phyloP scores from a whole-genome alignment of 2,888 invertebrate genomes.

The Dasypogon diadema region DNA sequence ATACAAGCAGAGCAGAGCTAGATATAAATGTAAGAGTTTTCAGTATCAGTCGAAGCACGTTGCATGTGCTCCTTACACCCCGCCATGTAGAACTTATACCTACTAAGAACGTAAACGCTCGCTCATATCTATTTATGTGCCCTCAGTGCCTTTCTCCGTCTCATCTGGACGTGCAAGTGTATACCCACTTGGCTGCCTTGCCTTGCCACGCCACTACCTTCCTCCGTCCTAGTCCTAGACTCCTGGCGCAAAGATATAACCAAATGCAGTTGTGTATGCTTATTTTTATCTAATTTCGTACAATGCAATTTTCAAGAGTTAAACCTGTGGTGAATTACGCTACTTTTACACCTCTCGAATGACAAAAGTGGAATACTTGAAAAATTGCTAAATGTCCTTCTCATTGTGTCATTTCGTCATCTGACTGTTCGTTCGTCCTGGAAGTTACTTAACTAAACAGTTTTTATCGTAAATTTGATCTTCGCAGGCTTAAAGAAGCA shows the following conservation, averaged over 20 bases:
- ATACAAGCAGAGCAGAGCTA: conserved; percentile 46
- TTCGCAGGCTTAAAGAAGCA: conserved; percentile 46
- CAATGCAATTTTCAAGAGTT: conserved; percentile 51
- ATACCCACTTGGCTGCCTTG: background rate
- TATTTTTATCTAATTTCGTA: conserved; percentile 50
- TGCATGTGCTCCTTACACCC: conserved; percentile 43
- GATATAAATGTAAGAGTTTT: conserved; percentile 50
- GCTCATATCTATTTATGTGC: conserved; percentile 50
- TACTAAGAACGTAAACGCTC: conserved; percentile 36
- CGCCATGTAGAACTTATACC: conserved; percentile 39
- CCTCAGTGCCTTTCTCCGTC: conserved; percentile 43
- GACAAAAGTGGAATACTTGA: conserved; percentile 46
- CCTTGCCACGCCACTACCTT: background rate
- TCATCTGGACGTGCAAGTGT: conserved; percentile 49
- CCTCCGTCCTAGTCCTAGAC: background rate
- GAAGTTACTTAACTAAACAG: conserved; percentile 49
- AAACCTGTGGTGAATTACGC: conserved; percentile 39
- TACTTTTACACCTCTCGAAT: conserved; percentile 44
- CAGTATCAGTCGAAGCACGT: conserved; percentile 49
- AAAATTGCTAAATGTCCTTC: conserved; percentile 49
- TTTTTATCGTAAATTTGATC: conserved; percentile 37
- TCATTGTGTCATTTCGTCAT: conserved; percentile 50
- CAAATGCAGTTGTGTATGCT: conserved; percentile 43
- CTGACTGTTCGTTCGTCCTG: conserved; percentile 23
- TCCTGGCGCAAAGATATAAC: conserved; percentile 6